Percentiles rank a stretch among this genome's conserved stretches.
These are phyloP conservation scores for Hemicordylus capensis DNA, from an alignment of 2,113 vertebrate species.

Conservation along the genomic window DNA sequence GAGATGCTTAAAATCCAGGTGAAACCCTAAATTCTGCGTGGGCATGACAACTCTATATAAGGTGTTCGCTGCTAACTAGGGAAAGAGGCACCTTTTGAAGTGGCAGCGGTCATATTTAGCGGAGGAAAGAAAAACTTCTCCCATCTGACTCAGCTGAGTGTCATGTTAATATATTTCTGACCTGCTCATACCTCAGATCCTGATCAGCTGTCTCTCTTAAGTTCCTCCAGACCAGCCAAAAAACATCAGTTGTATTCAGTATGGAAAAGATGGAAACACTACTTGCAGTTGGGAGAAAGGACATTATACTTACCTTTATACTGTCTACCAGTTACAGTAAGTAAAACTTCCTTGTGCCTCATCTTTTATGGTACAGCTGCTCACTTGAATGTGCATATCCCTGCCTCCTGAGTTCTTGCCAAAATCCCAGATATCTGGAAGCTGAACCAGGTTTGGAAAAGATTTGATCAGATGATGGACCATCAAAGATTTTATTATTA, in stretches of 20 bases:
- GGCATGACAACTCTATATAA: no score
- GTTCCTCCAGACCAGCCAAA: slow-evolving; percentile 74
- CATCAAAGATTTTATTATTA: not conserved
- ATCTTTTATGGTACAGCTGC: not conserved
- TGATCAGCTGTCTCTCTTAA: slow-evolving; percentile 39
- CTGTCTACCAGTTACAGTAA: slow-evolving; percentile 61
- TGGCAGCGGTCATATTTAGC: no score
- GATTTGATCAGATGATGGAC: not conserved
- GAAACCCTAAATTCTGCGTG: no score
- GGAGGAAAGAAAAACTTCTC: no score
- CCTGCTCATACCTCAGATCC: not conserved
- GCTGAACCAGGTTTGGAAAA: not conserved
- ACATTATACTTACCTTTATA: slow-evolving; percentile 52
- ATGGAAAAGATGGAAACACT: slow-evolving; percentile 45
- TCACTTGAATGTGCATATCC: not conserved
- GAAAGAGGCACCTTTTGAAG: no score
- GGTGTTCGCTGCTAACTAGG: no score
- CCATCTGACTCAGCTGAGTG: no score
- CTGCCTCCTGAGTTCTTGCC: not conserved
- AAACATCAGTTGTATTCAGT: slow-evolving; percentile 71
- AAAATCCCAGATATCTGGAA: not conserved
- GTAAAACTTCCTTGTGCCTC: slow-evolving; percentile 29
- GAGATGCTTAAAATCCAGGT: no score
- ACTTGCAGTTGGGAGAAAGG: slow-evolving; percentile 75
- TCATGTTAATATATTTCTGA: no score